Evolutionary conservation across 1,140 invertebrate genomes (phyloP), one percentile per base, ranked within the genome.

Genomic region (Brachionus angularis): DNA sequence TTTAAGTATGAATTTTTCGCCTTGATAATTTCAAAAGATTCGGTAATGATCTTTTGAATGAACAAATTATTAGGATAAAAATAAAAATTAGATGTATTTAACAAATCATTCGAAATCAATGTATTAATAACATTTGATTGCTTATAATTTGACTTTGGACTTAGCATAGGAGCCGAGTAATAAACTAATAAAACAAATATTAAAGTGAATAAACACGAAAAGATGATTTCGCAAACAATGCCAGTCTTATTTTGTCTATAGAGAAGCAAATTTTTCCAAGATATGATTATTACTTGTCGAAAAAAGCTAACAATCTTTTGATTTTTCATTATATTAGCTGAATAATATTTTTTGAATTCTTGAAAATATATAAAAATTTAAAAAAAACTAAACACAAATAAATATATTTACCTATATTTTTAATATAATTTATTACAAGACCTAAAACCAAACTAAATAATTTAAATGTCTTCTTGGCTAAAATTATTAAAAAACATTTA

Each of bases 221-320:
- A 67, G 10, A 67, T 16, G 21, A 67, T 10, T 50, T 67, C 62
- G 14, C 62, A 21, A 2, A 67, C 18, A 8, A 50, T 8, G n/a
- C 62, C 62, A 14, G 10, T 34, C 2, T 47, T 47, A 18, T 67
- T 67, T 47, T 50, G 27, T 34, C 23, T 25, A 18, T 47, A 50
- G 1, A 67, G 47, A 12, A 67, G 27, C 8, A 67, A 67, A 67
- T 67, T 67, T 50, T 67, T 67, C 62, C 62, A 67, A 16, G 42
- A 47, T 16, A 67, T 67, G 33, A 67, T 67, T 46, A 34, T n/a
- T 27, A 67, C 33, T 67, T 67, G 62, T 12, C 62, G 62, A 12
- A 46, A 67, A 47, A 67, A 67, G 10, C 62, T 42, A 12, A 27
- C 62, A 14, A 67, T 50, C 47, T 47, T 29, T 8, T 42, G 42